Percentiles rank a stretch among this genome's conserved stretches.
phyloP scores from a whole-genome alignment of 2,797 vertebrate species.

The Channallabes apus region DNA sequence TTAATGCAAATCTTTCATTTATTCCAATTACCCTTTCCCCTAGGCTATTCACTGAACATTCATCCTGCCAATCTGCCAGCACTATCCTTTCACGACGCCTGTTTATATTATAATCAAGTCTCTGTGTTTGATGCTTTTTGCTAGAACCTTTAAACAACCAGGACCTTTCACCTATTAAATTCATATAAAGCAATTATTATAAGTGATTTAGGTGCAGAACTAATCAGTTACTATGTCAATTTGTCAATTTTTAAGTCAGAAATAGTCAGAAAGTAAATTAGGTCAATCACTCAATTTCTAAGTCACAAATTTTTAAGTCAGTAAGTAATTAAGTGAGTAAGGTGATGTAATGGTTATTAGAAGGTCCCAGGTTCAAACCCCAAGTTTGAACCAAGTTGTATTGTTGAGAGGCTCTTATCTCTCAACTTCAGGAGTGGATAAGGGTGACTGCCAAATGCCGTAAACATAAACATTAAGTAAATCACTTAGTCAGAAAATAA shows the following conservation, averaged over 20 bases:
- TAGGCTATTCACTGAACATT: slow-evolving; percentile 57
- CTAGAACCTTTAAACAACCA: not conserved
- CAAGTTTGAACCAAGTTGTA: too few species aligned
- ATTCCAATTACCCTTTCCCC: slow-evolving; percentile 70
- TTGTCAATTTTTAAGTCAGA: too few species aligned
- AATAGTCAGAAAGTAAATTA: too few species aligned
- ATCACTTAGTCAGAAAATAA: too few species aligned
- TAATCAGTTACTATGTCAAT: not conserved
- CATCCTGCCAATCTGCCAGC: slow-evolving; percentile 60
- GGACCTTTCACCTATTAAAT: not conserved
- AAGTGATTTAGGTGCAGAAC: not conserved
- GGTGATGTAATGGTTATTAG: too few species aligned
- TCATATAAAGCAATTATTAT: not conserved
- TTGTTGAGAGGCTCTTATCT: too few species aligned
- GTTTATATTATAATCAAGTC: slow-evolving; percentile 37
- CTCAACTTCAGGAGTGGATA: too few species aligned
- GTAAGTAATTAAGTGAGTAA: too few species aligned
- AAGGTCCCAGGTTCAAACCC: too few species aligned
- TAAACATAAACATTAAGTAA: too few species aligned
- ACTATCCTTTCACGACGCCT: slow-evolving; percentile 58
- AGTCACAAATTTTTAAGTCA: not conserved
- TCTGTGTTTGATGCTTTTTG: not conserved
- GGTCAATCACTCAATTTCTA: too few species aligned
- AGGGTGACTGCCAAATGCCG: too few species aligned
- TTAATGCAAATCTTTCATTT: slow-evolving; percentile 70